phyloP scores from a whole-genome alignment of 2,797 vertebrate species.

The Chelmon rostratus region DNA sequence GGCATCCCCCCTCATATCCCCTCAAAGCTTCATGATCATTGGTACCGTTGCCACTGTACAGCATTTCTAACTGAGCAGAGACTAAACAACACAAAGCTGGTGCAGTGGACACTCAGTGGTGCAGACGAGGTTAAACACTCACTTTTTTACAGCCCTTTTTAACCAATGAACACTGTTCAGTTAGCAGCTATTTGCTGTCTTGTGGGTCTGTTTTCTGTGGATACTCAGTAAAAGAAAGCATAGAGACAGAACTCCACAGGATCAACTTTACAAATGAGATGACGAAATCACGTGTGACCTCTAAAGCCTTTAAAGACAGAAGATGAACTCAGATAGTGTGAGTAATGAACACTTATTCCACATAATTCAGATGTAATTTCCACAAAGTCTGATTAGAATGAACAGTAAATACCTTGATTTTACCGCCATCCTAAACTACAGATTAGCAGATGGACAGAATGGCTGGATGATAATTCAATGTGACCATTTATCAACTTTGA shows the following conservation, averaged over 20 bases:
- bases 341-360: not conserved
- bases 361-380: not conserved
- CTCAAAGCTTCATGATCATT: not conserved
- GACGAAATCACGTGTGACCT: not conserved
- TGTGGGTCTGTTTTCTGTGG: not conserved
- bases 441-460: too few relatives aligned
- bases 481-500: not conserved
- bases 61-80: not conserved
- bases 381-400: not conserved
- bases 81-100: not conserved
- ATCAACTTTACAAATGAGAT: not conserved
- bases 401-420: not conserved
- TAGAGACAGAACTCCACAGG: not conserved
- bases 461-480: not conserved
- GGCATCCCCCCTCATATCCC: too few relatives aligned
- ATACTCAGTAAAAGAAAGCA: not conserved
- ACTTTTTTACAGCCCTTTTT: not conserved
- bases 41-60: not conserved
- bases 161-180: not conserved
- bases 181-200: not conserved
- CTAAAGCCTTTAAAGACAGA: not conserved
- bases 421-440: not conserved
- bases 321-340: not conserved
- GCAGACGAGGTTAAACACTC: not conserved
- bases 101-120: not conserved